Percentiles rank a stretch among this genome's conserved stretches.
phyloP scores from a whole-genome alignment of 23 tunicate genomes.

The Trididemnum clinides region DNA sequence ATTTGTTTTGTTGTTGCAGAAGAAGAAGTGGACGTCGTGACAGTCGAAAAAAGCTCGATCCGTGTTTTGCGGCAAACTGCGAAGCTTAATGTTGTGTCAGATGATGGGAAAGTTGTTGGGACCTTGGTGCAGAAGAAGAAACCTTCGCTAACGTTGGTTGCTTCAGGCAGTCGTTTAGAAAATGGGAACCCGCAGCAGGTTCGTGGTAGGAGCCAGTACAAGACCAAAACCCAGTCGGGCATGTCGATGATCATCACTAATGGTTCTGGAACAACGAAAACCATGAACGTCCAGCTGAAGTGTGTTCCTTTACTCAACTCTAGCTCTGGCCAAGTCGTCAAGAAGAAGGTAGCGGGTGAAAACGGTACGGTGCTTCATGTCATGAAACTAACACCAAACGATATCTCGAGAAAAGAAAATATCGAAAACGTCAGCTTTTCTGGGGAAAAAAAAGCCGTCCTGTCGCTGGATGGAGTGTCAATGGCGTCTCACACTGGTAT shows the following conservation, averaged over 20 bases:
- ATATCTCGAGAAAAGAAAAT: neutral
- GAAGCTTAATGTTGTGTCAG: slow-evolving; percentile 32
- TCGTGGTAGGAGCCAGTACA: slow-evolving; percentile 17
- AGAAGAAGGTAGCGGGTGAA: neutral
- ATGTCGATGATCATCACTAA: slow-evolving; percentile 44
- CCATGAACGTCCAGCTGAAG: slow-evolving; percentile 50
- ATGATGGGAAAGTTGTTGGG: slow-evolving; percentile 54
- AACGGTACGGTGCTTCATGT: slow-evolving; percentile 36
- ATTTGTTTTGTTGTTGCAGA: slow-evolving; percentile 86
- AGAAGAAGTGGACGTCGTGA: slow-evolving; percentile 91
- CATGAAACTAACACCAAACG: slow-evolving; percentile 37
- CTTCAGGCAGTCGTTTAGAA: slow-evolving; percentile 40
- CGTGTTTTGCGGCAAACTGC: neutral
- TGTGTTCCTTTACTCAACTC: slow-evolving; percentile 34
- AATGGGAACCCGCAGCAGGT: neutral
- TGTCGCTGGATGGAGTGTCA: slow-evolving; percentile 83
- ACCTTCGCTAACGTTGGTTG: slow-evolving; percentile 52
- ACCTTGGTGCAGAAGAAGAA: slow-evolving; percentile 63
- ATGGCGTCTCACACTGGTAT: slow-evolving; percentile 62
- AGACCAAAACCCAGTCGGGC: slow-evolving; percentile 37
- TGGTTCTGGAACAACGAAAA: neutral
- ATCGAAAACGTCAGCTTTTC: neutral
- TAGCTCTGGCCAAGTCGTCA: neutral
- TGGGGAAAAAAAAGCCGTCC: slow-evolving; percentile 41
- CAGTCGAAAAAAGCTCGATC: slow-evolving; percentile 47